Percentiles rank a stretch among this genome's conserved stretches.
phyloP scores from a whole-genome alignment of 1,140 invertebrate species.

The Drosophila rufa region DNA sequence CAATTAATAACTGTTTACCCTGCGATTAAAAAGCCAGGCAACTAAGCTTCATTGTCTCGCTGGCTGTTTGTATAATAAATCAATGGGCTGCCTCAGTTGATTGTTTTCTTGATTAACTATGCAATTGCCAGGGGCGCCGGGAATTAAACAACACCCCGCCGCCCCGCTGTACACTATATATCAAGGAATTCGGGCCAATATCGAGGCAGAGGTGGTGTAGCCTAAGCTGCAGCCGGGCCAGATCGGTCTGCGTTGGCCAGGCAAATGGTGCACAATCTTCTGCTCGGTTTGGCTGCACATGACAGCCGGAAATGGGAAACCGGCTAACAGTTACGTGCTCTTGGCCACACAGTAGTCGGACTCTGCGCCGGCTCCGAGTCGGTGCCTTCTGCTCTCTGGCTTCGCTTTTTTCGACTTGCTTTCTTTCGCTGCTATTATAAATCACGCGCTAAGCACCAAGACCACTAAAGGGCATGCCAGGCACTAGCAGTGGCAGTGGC shows the following conservation, averaged over 20 bases:
- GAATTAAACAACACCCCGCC: slow-evolving; percentile 45
- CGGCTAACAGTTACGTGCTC: slow-evolving; percentile 76
- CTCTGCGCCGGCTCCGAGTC: slow-evolving; percentile 11
- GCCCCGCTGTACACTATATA: slow-evolving; percentile 12
- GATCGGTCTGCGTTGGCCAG: slow-evolving; percentile 20
- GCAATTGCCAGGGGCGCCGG: slow-evolving; percentile 47
- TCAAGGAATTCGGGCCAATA: slow-evolving; percentile 38
- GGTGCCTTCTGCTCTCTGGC: slow-evolving; percentile 28
- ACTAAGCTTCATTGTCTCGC: slow-evolving; percentile 39
- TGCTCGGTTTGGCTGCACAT: slow-evolving; percentile 77
- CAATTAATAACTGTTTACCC: slow-evolving; percentile 82
- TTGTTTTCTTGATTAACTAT: slow-evolving; percentile 74
- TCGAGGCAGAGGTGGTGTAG: slow-evolving; percentile 20
- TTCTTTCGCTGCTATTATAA: slow-evolving; percentile 66
- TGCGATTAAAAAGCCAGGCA: slow-evolving; percentile 67
- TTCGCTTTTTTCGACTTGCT: slow-evolving; percentile 32
- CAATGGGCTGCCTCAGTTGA: slow-evolving; percentile 59
- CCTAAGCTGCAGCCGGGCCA: slow-evolving; percentile 45
- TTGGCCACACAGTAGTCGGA: slow-evolving; percentile 68
- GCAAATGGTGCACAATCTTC: slow-evolving; percentile 76
- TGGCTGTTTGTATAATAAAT: slow-evolving; percentile 78
- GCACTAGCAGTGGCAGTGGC: slow-evolving; percentile 37
- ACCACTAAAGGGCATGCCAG: slow-evolving; percentile 54
- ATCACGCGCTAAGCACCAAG: slow-evolving; percentile 79
- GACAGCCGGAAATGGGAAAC: slow-evolving; percentile 80